A percentile compares a stretch with the other conserved stretches of the same genome.
These are phyloP conservation scores for Asarcornis scutulata DNA, from an alignment of 2,113 vertebrate genomes.

Conservation along the genomic window DNA sequence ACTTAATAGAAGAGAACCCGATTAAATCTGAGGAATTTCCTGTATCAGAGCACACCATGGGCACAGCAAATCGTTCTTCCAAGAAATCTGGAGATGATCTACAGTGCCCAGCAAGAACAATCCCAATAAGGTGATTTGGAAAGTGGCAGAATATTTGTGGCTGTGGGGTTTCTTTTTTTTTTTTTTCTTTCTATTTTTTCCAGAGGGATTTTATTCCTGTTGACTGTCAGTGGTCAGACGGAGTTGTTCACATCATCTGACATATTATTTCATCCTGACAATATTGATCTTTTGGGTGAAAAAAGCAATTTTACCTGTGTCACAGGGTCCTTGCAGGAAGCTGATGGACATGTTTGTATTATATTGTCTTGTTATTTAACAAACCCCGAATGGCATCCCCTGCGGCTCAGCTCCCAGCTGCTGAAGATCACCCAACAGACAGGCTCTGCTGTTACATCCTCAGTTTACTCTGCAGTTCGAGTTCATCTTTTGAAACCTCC, in stretches of 20 bases:
- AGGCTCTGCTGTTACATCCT: rapidly evolving
- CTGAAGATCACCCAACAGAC: not conserved
- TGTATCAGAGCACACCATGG: not conserved
- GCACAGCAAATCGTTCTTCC: not conserved
- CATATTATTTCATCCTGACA: slow-evolving; percentile 48
- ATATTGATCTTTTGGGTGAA: slow-evolving; percentile 27
- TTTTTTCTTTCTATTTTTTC: not conserved
- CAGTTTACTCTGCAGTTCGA: not conserved
- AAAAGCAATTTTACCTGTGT: slow-evolving; percentile 58
- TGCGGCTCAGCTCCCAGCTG: not conserved
- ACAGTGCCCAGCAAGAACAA: not conserved
- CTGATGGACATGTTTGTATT: slow-evolving; percentile 42
- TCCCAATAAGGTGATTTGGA: not conserved
- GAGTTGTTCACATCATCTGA: not conserved
- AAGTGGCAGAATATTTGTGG: not conserved
- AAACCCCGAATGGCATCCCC: not conserved
- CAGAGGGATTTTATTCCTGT: not conserved
- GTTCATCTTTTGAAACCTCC: not conserved
- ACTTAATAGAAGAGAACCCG: not conserved
- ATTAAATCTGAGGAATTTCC: not conserved
- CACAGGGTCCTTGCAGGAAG: not conserved
- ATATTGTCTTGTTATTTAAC: slow-evolving; percentile 22
- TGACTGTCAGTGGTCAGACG: not conserved
- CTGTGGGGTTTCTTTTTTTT: not conserved
- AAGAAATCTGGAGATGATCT: not conserved